These are phyloP conservation scores for Borostomias antarcticus DNA, from an alignment of 2,797 vertebrate species.

Conservation along the genomic window DNA sequence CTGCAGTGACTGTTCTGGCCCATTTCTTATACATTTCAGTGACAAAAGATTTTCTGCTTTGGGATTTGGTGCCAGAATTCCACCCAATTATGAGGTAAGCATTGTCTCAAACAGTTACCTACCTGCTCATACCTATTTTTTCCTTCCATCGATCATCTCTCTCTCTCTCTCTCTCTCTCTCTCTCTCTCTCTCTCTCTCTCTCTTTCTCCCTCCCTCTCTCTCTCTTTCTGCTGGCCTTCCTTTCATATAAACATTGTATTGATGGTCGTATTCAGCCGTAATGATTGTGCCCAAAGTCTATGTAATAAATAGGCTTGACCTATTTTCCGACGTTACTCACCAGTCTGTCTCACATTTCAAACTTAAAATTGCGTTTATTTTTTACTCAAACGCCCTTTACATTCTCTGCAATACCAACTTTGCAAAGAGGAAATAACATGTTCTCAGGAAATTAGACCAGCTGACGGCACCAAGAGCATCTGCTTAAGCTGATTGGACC, in stretches of 20 bases:
- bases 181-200: slow-evolving; percentile 13
- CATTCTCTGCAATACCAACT: slow-evolving; percentile 38
- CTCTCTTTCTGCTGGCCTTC: slow-evolving; percentile 39
- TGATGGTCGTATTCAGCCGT: slow-evolving; percentile 27
- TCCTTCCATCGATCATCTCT: neutral
- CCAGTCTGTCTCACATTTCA: slow-evolving; percentile 58
- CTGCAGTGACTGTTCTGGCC: slow-evolving; percentile 7
- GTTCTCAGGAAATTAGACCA: slow-evolving; percentile 37
- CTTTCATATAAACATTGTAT: slow-evolving; percentile 13
- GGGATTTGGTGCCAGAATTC: slow-evolving; percentile 96
- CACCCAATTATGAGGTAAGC: slow-evolving; percentile 94
- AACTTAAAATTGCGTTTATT: slow-evolving; percentile 58
- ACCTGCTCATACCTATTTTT: slow-evolving; percentile 16
- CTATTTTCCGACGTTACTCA: slow-evolving; percentile 41
- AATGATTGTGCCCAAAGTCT: slow-evolving; percentile 21
- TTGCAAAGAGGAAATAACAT: slow-evolving; percentile 41
- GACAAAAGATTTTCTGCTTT: slow-evolving; percentile 96
- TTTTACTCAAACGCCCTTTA: slow-evolving; percentile 56
- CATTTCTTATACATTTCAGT: slow-evolving; percentile 70
- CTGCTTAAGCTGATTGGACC: slow-evolving; percentile 63
- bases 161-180: slow-evolving; percentile 15
- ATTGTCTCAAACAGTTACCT: too few species aligned
- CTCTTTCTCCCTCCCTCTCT: slow-evolving; percentile 5
- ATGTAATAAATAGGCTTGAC: slow-evolving; percentile 19
- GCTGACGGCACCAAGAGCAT: slow-evolving; percentile 42